Conservation (phyloP, 2,113 vertebrate genomes). For the Rhinopomastus cyanomelas region DNA sequence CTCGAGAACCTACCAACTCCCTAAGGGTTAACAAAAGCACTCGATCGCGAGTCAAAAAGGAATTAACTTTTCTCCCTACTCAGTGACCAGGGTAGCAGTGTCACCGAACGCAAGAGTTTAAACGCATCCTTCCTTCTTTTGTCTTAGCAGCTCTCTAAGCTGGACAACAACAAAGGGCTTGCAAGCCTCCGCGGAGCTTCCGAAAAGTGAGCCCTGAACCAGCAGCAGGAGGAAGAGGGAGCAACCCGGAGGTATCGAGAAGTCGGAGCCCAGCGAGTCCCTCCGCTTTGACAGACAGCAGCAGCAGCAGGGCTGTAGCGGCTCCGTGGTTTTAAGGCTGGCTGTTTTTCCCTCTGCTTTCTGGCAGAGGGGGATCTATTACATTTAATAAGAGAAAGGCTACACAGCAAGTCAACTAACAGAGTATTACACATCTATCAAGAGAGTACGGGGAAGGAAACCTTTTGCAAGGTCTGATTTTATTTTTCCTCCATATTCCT, state of each 20-base stretch:
- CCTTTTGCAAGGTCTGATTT: constrained; percentile 16
- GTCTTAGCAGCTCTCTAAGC: neutral
- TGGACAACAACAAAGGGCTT: neutral
- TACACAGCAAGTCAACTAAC: constrained; percentile 45
- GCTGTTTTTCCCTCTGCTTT: constrained; percentile 45
- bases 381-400: constrained; percentile 55
- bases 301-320: constrained; percentile 65
- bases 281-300: constrained; percentile 74
- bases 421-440: constrained; percentile 39
- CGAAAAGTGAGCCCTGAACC: constrained; percentile 11
- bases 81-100: neutral
- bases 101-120: neutral
- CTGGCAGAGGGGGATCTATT: constrained; percentile 65
- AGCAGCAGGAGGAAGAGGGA: neutral
- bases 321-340: constrained; percentile 39
- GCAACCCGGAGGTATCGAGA: neutral
- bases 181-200: neutral
- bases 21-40: constrained; percentile 63
- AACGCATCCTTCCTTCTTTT: too few species aligned
- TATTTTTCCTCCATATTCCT: constrained; percentile 3
- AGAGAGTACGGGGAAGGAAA: neutral
- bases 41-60: neutral
- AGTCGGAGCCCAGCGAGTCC: constrained; percentile 10
- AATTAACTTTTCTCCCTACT: constrained; percentile 68
- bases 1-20: neutral